These are phyloP conservation scores for Hippocampus barbouri DNA, from an alignment of 2,113 vertebrate genomes.

Conservation along the genomic window DNA sequence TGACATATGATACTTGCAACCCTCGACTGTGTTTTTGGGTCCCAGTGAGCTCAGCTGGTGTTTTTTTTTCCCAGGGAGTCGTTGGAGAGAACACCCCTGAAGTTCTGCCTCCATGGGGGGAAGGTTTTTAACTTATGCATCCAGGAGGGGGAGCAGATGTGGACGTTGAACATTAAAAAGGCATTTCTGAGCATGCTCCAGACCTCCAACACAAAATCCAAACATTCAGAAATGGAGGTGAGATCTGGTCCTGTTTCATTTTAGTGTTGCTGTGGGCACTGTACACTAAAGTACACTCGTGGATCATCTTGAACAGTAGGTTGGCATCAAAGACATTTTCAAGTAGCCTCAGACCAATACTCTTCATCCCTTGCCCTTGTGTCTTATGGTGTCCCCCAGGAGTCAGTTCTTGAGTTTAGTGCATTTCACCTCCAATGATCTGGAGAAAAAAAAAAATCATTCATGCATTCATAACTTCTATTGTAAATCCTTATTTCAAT, in stretches of 20 bases:
- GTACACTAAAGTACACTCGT: background rate
- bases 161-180: slow-evolving; percentile 84
- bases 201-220: slow-evolving; percentile 50
- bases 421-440: no score
- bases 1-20: slow-evolving; percentile 59
- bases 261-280: background rate
- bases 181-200: slow-evolving; percentile 84
- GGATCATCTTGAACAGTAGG: no score
- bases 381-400: no score
- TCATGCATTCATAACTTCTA: background rate
- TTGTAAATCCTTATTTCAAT: background rate
- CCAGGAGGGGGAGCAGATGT: slow-evolving; percentile 72
- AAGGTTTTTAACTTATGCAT: slow-evolving; percentile 80
- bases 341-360: no score
- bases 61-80: slow-evolving; percentile 73
- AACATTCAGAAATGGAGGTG: slow-evolving; percentile 74
- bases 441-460: no score
- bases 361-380: no score
- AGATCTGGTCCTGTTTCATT: slow-evolving; percentile 24
- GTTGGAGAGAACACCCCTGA: slow-evolving; percentile 76
- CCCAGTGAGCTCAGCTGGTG: slow-evolving; percentile 62
- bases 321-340: no score
- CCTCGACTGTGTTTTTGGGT: slow-evolving; percentile 34
- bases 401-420: no score
- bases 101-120: slow-evolving; percentile 76